These are phyloP conservation scores for Ceuthmochares aereus DNA, from an alignment of 2,113 vertebrate species.

Conservation along the genomic window DNA sequence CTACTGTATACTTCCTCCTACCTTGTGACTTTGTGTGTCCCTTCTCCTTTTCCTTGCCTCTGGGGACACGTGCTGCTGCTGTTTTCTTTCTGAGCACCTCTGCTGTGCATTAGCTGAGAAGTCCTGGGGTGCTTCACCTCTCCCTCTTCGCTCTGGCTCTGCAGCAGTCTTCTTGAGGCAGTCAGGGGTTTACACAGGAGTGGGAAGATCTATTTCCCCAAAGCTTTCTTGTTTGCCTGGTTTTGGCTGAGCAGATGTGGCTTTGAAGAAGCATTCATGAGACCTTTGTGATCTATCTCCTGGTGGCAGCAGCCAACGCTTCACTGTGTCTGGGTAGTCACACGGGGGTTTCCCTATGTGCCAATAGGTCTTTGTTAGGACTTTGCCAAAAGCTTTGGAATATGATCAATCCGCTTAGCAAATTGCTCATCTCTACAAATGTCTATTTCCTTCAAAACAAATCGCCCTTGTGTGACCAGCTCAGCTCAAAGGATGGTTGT, in stretches of 20 bases:
- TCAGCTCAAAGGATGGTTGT: background rate
- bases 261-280: background rate
- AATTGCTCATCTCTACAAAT: background rate
- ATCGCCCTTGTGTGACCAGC: background rate
- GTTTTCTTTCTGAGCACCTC: background rate
- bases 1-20: background rate
- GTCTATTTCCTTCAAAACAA: background rate
- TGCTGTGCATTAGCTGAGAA: background rate
- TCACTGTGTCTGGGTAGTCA: accelerated
- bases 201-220: background rate
- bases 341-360: background rate
- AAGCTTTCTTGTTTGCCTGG: background rate
- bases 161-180: background rate
- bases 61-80: accelerated
- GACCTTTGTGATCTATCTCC: background rate
- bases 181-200: background rate
- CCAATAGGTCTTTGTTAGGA: background rate
- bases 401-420: background rate
- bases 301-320: background rate
- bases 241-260: background rate
- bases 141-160: background rate
- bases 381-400: background rate
- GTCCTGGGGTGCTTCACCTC: background rate
- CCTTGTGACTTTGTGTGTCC: background rate
- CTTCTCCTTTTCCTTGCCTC: background rate